Evolutionary conservation across 2,888 invertebrate species (phyloP), one percentile per base, ranked within the genome.

Genomic region (Monoplex corrugatus): DNA sequence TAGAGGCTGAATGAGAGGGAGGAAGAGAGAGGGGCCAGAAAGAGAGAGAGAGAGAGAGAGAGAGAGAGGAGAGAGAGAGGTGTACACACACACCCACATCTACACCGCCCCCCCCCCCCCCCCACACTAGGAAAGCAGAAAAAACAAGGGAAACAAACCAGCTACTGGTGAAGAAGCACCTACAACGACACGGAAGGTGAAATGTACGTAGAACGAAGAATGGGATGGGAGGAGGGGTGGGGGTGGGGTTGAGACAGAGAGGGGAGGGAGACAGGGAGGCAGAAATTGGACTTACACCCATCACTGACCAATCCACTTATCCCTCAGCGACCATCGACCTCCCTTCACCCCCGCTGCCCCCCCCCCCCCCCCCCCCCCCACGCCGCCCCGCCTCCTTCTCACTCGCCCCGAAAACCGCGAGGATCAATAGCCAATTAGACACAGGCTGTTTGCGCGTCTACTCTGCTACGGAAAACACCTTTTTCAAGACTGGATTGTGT

Each of bases 371-470:
- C n/a, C n/a, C n/a, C n/a, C n/a, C n/a, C n/a, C n/a, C n/a, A n/a
- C n/a, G 10, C 50, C 50, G 10, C 50, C 50, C 50, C 50, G 10
- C 8, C 50, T 19, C 50, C 50, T 19, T 19, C 50, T 19, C 50
- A 8, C 50, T 19, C 50, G 10, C 50, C 50, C 50, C 8, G 19
- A 50, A 50, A 50, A 50, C 10, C 19, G 19, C 10, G 19, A 19
- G 80, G 80, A 80, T 80, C 80, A 80, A 80, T 80, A 80, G 40
- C 23, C 80, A 80, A 80, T 80, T 80, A 80, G 80, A 80, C 38
- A 80, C 80, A 80, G 80, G 80, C 32, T 38, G 80, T 80, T 80
- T 80, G 80, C 80, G 23, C 32, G 35, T 23, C 38, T 32, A 23
- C 80, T 19, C 10, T 10, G 38, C 40, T 23, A 23, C 35, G 80